These are phyloP conservation scores for Hoplodrina ambigua DNA, from an alignment of 2,888 invertebrate genomes.

Conservation along the genomic window DNA sequence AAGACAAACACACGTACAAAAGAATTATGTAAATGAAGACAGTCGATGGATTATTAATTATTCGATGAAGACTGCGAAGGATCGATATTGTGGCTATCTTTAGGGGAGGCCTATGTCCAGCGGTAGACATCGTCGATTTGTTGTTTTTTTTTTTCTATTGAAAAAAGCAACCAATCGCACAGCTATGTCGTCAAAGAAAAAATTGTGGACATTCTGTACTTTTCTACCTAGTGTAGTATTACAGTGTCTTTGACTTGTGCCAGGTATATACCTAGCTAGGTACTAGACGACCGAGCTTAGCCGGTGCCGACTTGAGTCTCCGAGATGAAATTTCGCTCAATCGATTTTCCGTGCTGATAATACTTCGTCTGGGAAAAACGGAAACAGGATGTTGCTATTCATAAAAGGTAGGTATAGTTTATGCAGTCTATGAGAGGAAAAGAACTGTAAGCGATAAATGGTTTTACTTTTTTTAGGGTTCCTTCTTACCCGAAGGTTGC, in stretches of 20 bases:
- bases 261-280: background rate
- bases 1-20: no score
- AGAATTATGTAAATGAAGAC: no score
- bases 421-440: background rate
- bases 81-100: no score
- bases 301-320: conserved; percentile 21
- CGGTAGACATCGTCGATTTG: no score
- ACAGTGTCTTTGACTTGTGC: conserved; percentile 49
- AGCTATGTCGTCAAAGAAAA: no score
- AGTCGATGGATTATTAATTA: no score
- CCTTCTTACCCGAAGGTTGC: no score
- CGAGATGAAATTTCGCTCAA: conserved; percentile 46
- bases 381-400: background rate
- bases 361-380: conserved; percentile 5
- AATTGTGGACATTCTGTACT: conserved; percentile 7
- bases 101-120: no score
- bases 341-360: conserved; percentile 46
- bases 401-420: background rate
- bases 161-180: no score
- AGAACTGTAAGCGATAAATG: background rate
- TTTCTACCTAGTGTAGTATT: background rate
- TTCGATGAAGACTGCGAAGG: no score
- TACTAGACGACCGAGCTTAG: conserved; percentile 25
- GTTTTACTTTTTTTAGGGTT: no score
- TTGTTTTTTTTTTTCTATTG: no score